Evolutionary conservation across 2,113 vertebrate species (phyloP).

Genomic region (Pelodiscus sinensis): DNA sequence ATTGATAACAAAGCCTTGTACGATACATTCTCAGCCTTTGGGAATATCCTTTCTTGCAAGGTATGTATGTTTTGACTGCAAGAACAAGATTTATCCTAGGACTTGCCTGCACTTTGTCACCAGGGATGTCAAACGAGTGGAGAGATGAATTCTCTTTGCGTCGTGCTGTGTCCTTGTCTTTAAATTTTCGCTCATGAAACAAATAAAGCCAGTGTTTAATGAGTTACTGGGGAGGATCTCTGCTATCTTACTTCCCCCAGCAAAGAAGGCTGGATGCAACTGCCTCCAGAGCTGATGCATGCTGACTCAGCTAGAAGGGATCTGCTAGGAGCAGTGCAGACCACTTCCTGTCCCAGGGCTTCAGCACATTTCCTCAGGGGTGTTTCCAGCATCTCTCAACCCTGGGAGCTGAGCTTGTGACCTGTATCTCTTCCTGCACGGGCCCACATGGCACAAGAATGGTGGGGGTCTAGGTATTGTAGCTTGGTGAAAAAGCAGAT

Average conservation of each 20-base stretch:
- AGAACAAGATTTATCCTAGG: neutral
- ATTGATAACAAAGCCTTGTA: conserved; percentile 98
- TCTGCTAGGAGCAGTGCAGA: neutral
- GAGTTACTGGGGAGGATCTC: neutral
- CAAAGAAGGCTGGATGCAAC: fast-evolving
- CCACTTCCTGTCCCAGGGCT: neutral
- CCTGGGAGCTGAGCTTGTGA: neutral
- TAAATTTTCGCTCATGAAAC: neutral
- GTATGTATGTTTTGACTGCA: conserved; percentile 57
- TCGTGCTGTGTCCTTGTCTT: neutral
- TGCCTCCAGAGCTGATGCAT: neutral
- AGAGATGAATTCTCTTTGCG: neutral
- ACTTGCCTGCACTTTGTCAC: fast-evolving
- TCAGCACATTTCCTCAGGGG: neutral
- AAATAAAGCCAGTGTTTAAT: neutral
- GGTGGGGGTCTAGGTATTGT: neutral
- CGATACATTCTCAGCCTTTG: conserved; percentile 96
- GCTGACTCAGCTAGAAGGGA: fast-evolving
- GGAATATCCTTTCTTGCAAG: conserved; percentile 98
- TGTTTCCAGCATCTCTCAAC: neutral
- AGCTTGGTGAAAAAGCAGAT: fast-evolving
- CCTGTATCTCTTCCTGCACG: neutral
- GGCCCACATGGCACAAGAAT: neutral
- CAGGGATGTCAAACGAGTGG: neutral
- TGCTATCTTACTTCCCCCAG: neutral